Evolutionary conservation across 1,140 invertebrate species (phyloP), one percentile per base, ranked within the genome.

Genomic region (Akabosia matsudoensis): DNA sequence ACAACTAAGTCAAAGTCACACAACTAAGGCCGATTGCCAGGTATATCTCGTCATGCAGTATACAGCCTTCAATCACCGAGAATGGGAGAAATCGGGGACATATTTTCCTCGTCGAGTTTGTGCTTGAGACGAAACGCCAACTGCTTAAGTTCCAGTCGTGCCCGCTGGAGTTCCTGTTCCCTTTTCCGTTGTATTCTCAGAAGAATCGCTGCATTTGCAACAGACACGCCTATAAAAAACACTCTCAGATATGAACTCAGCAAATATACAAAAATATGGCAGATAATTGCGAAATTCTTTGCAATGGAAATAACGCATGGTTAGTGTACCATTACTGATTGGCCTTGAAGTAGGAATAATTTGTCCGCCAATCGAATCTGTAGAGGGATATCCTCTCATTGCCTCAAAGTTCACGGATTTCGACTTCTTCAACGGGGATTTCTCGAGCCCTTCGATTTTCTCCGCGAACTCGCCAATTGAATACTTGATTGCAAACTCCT

Each of bases 401-500:
- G 7, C 14, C 54, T n/a, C 14, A 7, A 61, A 24, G 24, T 61
- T 24, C n/a, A 7, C 54, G 3, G 61, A 67, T 30, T 31, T 31
- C 31, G 61, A 30, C 31, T 67, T 31, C 10, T 67, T 67, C 31
- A 67, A 67, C 28, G 61, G 61, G 7, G 28, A 67, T 7, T 31
- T 28, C 26, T 4, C 61, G 14, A 67, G 4, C 26, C 61, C 61
- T 28, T 67, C 26, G 14, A 67, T 67, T 67, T 67, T 67, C 24
- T 67, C 61, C 4, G 61, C 24, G 28, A 10, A 67, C 30, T 67
- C 61, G 4, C 61, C 61, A 30, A 67, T 28, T 30, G 61, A 67
- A 31, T 67, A 67, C 31, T 67, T 67, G 4, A 67, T 67, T 4
- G 61, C 61, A n/a, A 67, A 67, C n/a, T 67, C 61, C 31, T 67